Percentiles rank a stretch among this genome's conserved stretches.
These are phyloP conservation scores for Brachyhypopomus gauderio DNA, from an alignment of 2,113 vertebrate species.

Conservation along the genomic window DNA sequence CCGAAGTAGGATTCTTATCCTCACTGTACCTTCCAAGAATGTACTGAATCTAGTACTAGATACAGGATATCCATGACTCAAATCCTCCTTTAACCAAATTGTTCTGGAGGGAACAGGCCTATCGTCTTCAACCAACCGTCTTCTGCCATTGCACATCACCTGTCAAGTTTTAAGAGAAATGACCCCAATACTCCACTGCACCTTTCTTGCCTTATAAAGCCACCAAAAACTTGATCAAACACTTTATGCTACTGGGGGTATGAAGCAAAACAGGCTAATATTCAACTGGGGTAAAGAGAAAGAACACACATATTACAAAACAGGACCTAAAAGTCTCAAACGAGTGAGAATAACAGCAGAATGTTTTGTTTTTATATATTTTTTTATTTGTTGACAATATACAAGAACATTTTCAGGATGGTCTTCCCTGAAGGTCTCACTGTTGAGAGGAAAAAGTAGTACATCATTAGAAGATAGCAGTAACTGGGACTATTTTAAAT, in stretches of 20 bases:
- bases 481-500: background rate
- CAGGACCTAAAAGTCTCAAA: background rate
- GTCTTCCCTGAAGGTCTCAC: slow-evolving; percentile 70
- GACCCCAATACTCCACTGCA: no score
- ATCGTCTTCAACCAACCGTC: background rate
- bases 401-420: slow-evolving; percentile 78
- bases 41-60: slow-evolving; percentile 3
- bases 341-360: background rate
- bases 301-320: background rate
- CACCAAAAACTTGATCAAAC: no score
- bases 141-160: background rate
- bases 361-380: slow-evolving; percentile 33
- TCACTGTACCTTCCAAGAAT: slow-evolving; percentile 4
- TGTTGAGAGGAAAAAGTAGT: slow-evolving; percentile 55
- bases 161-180: no score
- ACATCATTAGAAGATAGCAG: background rate
- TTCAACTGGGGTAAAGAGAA: no score
- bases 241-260: no score
- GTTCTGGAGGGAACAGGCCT: background rate
- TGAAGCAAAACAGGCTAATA: no score
- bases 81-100: background rate
- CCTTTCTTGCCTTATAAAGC: no score
- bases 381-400: slow-evolving; percentile 77
- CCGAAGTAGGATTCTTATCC: slow-evolving; percentile 8
- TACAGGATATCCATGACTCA: background rate